Conservation (phyloP, 2,113 vertebrate species). For the Triplophysa tibetana region DNA sequence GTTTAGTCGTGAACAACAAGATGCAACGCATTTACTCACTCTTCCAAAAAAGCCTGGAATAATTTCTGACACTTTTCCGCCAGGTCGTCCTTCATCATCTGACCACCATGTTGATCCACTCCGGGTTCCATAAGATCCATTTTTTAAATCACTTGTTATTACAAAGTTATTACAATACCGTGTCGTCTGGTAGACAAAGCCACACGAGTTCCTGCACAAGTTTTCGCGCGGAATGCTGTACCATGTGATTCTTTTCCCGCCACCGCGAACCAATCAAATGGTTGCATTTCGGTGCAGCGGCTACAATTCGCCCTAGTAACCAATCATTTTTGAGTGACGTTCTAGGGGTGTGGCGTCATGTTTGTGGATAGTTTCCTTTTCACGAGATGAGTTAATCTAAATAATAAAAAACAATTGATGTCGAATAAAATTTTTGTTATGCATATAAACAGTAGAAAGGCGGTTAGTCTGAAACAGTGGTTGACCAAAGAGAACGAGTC, state of each 20-base stretch:
- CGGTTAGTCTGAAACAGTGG: too few species aligned
- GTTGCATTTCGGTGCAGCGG: fast-evolving
- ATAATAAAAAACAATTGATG: too few species aligned
- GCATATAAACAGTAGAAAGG: too few species aligned
- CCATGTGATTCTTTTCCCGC: slow-evolving; percentile 71
- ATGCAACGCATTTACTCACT: slow-evolving; percentile 79
- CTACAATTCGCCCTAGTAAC: background rate
- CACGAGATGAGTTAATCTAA: too few species aligned
- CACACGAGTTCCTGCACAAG: slow-evolving; percentile 1
- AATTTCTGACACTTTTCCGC: slow-evolving; percentile 97
- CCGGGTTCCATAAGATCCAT: slow-evolving; percentile 76
- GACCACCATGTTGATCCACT: slow-evolving; percentile 70
- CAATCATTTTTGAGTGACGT: slow-evolving; percentile 45
- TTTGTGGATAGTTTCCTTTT: background rate
- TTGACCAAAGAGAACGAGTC: too few species aligned
- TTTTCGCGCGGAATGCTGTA: slow-evolving; percentile 79
- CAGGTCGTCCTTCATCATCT: slow-evolving; percentile 88
- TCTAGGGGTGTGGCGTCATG: background rate
- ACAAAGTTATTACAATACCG: background rate
- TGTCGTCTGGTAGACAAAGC: background rate
- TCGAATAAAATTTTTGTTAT: too few species aligned
- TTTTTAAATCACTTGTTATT: slow-evolving; percentile 20
- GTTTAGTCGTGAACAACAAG: slow-evolving; percentile 13
- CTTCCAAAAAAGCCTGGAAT: slow-evolving; percentile 95
- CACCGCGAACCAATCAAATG: slow-evolving; percentile 65